Evolutionary conservation across 2,888 invertebrate species (phyloP), one percentile per base, ranked within the genome.

Genomic region (Frankliniella intonsa): DNA sequence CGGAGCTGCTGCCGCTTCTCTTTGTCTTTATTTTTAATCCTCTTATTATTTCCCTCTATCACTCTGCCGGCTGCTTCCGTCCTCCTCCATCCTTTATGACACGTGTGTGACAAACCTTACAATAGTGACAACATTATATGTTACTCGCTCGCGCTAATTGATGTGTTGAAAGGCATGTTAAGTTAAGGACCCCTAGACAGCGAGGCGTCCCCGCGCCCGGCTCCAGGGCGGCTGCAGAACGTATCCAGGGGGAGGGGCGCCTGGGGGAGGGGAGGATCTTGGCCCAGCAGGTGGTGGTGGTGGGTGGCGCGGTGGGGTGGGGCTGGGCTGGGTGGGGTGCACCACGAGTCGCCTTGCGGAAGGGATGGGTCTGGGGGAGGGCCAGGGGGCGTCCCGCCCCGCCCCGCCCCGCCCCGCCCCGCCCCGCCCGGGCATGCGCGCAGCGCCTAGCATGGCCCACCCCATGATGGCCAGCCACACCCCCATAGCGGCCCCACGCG

Each of bases 261-360:
- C 19, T 65, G 65, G 3, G 9, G 65, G 11, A 11, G 69, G 22
- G 69, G 5, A 5, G 69, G 69, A 22, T n/a, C n/a, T n/a, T n/a
- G 14, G 17, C 22, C 69, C 10, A 76, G 69, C 69, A 76, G 69
- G 69, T 76, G 69, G 69, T 9, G 69, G 69, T 76, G 69, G 69
- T 76, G 69, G 22, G 69, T 12, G 69, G 69, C 69, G 69, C 25
- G 22, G 69, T 22, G 69, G 69, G 69, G 69, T 22, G 69, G 22
- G 69, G 69, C 25, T 22, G 69, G 25, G 69, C 69, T 12, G 5
- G 25, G 69, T 22, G n/a, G 22, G 25, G 69, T 22, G 69, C 69
- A 76, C 69, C 22, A 12, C 25, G 69, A 22, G 22, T 22, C 69
- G 9, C 10, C 22, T 76, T 76, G 69, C 25, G 69, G 69, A 76